phyloP scores from a whole-genome alignment of 2,113 vertebrate genomes.

The Aplodontia rufa region DNA sequence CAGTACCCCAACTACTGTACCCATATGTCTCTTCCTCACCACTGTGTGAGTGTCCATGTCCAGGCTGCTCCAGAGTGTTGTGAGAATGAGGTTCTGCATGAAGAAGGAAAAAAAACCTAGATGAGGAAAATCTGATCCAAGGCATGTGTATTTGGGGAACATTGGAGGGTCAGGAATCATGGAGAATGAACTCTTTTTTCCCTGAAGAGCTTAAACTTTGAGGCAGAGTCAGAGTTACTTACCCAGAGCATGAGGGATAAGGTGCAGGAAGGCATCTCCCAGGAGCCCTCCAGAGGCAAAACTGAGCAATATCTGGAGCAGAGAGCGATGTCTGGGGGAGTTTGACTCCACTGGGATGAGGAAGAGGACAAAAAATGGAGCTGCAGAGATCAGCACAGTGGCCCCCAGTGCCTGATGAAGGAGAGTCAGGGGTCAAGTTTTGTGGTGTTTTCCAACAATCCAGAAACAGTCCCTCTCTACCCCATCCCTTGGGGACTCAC shows the following conservation, averaged over 20 bases:
- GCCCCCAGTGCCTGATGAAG: conserved; percentile 88
- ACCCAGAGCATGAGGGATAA: conserved; percentile 95
- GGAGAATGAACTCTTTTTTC: neutral
- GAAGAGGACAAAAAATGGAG: conserved; percentile 93
- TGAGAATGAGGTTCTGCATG: conserved; percentile 89
- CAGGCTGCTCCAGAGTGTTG: conserved; percentile 71
- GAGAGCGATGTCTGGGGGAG: conserved; percentile 90
- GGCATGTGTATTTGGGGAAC: neutral
- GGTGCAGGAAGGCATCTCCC: conserved; percentile 94
- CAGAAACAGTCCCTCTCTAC: conserved; percentile 18
- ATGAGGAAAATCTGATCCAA: neutral
- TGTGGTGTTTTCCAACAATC: neutral
- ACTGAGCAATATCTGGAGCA: conserved; percentile 93
- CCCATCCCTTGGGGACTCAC: conserved; percentile 78
- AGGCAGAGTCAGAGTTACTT: conserved; percentile 35
- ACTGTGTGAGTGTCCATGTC: conserved; percentile 78
- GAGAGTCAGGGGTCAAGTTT: neutral
- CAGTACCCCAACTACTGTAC: neutral
- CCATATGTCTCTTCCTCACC: conserved; percentile 53
- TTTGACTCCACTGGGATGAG: conserved; percentile 94
- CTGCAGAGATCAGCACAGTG: conserved; percentile 92
- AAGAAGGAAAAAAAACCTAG: neutral
- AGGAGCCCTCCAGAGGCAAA: conserved; percentile 94
- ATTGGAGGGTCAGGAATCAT: neutral
- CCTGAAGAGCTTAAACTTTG: neutral